Percentiles rank a stretch among this genome's conserved stretches.
Evolutionary conservation across 2,797 vertebrate genomes (phyloP).

Genomic region (Ispidina picta): DNA sequence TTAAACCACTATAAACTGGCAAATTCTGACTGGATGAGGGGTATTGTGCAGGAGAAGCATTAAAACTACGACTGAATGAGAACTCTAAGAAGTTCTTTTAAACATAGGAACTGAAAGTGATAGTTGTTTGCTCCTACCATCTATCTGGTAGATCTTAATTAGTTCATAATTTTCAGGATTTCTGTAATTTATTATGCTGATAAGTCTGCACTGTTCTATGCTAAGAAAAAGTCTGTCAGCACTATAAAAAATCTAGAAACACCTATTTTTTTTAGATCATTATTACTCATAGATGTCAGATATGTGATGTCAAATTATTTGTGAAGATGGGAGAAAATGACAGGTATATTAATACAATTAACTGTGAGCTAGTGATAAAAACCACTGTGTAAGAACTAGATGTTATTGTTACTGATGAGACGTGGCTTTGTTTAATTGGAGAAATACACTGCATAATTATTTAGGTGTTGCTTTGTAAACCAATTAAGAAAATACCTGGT

Average conservation of each 20-base stretch:
- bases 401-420: not conserved
- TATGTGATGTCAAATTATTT: not conserved
- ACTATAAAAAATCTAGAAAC: not conserved
- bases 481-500: not conserved
- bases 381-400: not conserved
- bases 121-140: not conserved
- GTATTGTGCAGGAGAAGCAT: not conserved
- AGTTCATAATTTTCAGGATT: slow-evolving; percentile 22
- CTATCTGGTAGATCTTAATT: slow-evolving; percentile 18
- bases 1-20: not conserved
- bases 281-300: slow-evolving; percentile 13
- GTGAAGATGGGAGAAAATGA: slow-evolving; percentile 10
- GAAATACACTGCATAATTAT: not conserved
- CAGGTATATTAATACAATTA: slow-evolving; percentile 9
- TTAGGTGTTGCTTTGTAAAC: slow-evolving; percentile 27
- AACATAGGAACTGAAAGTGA: not conserved
- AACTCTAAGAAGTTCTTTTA: not conserved
- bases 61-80: not conserved
- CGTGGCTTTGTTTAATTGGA: not conserved
- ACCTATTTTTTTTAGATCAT: not conserved
- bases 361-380: slow-evolving; percentile 35
- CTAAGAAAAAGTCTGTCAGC: not conserved
- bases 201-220: not conserved
- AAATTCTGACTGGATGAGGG: not conserved
- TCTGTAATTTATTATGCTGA: not conserved